phyloP scores from a whole-genome alignment of 2,888 invertebrate species.

The Pollenia angustigena region DNA sequence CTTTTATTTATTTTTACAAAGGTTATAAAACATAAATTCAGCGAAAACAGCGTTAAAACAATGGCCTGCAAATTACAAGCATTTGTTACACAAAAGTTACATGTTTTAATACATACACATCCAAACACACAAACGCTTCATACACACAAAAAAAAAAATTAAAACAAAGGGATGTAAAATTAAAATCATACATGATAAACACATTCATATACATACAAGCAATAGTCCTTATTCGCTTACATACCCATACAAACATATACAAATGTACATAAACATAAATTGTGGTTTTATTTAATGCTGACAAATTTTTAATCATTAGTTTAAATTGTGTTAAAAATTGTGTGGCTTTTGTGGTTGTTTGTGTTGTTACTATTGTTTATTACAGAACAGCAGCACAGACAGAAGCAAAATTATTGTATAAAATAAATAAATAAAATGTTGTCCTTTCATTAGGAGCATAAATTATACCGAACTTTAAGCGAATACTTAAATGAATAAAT shows the following conservation, averaged over 20 bases:
- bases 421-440: neutral
- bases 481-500: neutral
- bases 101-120: neutral
- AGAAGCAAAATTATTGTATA: neutral
- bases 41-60: conserved; percentile 57
- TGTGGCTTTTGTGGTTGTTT: conserved; percentile 65
- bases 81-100: conserved; percentile 36
- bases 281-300: conserved; percentile 71
- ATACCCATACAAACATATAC: neutral
- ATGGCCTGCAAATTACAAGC: conserved; percentile 66
- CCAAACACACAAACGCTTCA: neutral
- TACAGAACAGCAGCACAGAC: neutral
- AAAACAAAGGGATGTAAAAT: conserved; percentile 53
- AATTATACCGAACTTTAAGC: neutral
- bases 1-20: conserved; percentile 18
- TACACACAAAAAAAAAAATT: neutral
- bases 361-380: conserved; percentile 11
- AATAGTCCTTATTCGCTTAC: conserved; percentile 14
- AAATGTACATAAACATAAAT: conserved; percentile 55
- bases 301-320: conserved; percentile 73
- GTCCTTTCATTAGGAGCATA: conserved; percentile 5
- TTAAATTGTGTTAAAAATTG: conserved; percentile 70
- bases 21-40: conserved; percentile 56
- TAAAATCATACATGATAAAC: conserved; percentile 49
- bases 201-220: conserved; percentile 28